Conservation (phyloP, 2,797 vertebrate genomes). For the Propithecus perrieri region DNA sequence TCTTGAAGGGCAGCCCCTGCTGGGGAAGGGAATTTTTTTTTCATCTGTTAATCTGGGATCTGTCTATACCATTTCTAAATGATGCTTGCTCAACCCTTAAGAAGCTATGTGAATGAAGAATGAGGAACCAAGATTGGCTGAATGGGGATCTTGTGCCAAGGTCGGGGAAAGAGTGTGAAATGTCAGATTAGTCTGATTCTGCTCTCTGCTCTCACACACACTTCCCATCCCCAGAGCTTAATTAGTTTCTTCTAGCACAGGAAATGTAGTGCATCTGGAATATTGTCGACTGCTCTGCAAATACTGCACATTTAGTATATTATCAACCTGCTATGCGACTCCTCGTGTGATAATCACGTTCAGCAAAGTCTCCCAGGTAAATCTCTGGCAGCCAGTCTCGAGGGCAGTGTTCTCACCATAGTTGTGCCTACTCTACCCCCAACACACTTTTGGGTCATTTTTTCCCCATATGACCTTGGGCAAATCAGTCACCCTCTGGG, state of each 20-base stretch:
- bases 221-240: neutral
- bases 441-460: neutral
- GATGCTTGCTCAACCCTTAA: neutral
- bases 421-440: neutral
- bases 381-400: neutral
- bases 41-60: neutral
- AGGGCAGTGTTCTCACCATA: neutral
- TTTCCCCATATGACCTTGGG: neutral
- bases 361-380: neutral
- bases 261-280: neutral
- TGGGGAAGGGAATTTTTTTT: neutral
- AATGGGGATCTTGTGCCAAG: constrained; percentile 6
- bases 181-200: neutral
- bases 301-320: neutral
- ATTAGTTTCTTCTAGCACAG: constrained; percentile 32
- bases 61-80: neutral
- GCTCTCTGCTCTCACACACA: neutral
- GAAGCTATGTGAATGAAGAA: neutral
- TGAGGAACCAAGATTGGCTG: neutral
- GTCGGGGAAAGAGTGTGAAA: neutral
- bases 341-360: neutral
- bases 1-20: neutral
- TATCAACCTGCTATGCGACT: neutral
- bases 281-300: neutral
- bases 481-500: neutral